Base-by-base conservation (phyloP, 2,113 vertebrate species). In the Myotis yumanensis region DNA sequence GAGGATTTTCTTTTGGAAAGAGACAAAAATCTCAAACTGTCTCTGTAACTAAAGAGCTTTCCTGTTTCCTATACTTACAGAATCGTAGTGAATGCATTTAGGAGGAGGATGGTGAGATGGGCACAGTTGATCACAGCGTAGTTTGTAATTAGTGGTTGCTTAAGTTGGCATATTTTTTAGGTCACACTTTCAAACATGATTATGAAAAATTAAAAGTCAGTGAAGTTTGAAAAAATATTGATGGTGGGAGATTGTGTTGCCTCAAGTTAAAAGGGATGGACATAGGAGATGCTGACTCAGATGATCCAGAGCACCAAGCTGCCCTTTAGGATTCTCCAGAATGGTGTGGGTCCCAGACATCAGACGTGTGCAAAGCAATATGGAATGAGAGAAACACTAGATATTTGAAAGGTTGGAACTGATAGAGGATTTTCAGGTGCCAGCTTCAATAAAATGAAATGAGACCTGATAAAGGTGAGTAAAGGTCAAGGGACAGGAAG, bases 161-260 rank as follows among this genome's bases (percentile, higher is more conserved):
- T 62, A 80, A 69, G 46, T 83, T 86, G 85, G n/a, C 6, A 1
- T 37, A 43, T 48, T 59, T 68, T 91, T 22, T 62, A 71, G 66
- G 71, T 91, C 72, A 86, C 0, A 4, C 66, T 81, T 96, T 75
- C 79, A 92, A 93, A 84, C 22, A 69, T 57, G 91, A 89, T 92
- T 96, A 95, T 80, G 57, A 86, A 92, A 96, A 93, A 73, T 81
- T 64, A 96, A 87, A 95, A 43, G 40, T 89, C 92, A 94, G 66
- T 75, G 64, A 85, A 54, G 28, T 92, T 86, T 69, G 84, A 51
- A 84, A 81, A 83, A 57, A n/a, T 79, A 76, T 35, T 64, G 62
- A 79, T 89, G 64, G 64, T 90, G 16, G 32, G 54, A 96, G 57
- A 82, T 77, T 75, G 69, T 59, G 43, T 52, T 90, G 35, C 54